Evolutionary conservation across 2,888 invertebrate genomes (phyloP).

Genomic region (Marronus borbonicus): DNA sequence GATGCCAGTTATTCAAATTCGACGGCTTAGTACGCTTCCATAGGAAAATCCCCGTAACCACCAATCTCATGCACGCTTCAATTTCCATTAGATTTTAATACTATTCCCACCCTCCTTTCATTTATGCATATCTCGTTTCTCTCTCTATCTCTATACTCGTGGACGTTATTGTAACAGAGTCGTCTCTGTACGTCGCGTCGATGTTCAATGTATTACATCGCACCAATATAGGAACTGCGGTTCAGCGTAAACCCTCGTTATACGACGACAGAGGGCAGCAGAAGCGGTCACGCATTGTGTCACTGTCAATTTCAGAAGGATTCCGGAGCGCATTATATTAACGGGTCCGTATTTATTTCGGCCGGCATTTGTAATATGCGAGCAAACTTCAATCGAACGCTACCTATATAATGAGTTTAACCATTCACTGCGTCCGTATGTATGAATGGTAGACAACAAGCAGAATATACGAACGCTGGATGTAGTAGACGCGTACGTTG

Average conservation of each 20-base stretch:
- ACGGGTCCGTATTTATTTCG: background rate
- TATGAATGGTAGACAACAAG: background rate
- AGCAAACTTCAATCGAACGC: background rate
- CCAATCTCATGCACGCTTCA: conserved; percentile 53
- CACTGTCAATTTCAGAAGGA: conserved; percentile 23
- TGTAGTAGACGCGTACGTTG: background rate
- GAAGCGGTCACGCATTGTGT: background rate
- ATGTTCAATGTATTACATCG: conserved; percentile 1
- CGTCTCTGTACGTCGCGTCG: background rate
- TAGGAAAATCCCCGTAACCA: background rate
- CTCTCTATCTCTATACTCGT: background rate
- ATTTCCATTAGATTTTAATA: conserved; percentile 54
- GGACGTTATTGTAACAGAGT: background rate
- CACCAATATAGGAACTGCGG: background rate
- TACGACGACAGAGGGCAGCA: background rate
- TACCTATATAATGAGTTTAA: conserved; percentile 8
- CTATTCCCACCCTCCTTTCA: conserved; percentile 35
- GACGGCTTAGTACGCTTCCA: background rate
- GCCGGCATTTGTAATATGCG: background rate
- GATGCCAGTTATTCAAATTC: background rate
- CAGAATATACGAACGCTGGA: background rate
- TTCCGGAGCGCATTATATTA: conserved; percentile 6
- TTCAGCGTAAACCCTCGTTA: background rate
- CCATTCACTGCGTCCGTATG: background rate
- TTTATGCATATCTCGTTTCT: conserved; percentile 13